Evolutionary conservation across 2,888 invertebrate species (phyloP).

Genomic region (Didymodactylos carnosus): DNA sequence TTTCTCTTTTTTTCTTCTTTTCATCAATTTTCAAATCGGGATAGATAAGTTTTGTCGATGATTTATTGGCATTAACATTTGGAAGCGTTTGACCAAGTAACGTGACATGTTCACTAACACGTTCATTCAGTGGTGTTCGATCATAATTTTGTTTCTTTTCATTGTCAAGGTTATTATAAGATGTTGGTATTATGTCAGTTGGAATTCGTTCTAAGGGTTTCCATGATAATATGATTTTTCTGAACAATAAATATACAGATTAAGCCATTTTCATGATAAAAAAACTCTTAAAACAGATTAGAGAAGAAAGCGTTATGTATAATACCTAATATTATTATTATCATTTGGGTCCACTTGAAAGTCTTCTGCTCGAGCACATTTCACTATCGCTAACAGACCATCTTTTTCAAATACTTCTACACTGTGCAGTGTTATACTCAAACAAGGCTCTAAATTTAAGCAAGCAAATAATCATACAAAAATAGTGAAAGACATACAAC

Average conservation of each 20-base stretch:
- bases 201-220: neutral
- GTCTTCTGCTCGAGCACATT: neutral
- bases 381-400: neutral
- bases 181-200: neutral
- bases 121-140: neutral
- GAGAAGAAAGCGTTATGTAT: no score
- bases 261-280: no score
- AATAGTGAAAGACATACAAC: no score
- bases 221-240: neutral
- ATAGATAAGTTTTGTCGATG: neutral
- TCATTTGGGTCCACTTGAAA: neutral
- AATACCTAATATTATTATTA: neutral
- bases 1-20: no score
- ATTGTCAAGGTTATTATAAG: neutral
- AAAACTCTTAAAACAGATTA: no score
- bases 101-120: neutral
- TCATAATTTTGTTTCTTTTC: neutral
- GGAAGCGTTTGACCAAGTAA: no score
- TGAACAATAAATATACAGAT: no score
- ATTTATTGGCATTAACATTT: no score
- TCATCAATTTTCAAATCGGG: neutral
- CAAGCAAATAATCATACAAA: no score
- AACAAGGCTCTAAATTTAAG: neutral
- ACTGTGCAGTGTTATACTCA: neutral
- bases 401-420: neutral